Evolutionary conservation across 2,888 invertebrate genomes (phyloP).

Genomic region (Heliconius erato): DNA sequence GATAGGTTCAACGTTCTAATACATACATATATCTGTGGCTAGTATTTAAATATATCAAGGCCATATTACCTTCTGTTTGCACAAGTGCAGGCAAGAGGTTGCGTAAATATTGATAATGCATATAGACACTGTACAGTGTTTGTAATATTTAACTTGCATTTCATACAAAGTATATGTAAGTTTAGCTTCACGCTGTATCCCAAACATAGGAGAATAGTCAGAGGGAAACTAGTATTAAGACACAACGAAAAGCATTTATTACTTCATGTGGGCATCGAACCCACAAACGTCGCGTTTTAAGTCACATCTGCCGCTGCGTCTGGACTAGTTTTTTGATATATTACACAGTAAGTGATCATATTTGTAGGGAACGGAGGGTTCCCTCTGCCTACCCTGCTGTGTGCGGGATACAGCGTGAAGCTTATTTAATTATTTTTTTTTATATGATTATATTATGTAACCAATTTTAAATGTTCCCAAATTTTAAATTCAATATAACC

Average conservation of each 20-base stretch:
- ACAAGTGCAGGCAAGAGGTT: conserved; percentile 39
- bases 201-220: no score
- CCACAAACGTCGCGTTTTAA: not conserved
- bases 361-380: no score
- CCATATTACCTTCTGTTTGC: conserved; percentile 35
- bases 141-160: not conserved
- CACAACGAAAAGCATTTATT: not conserved
- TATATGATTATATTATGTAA: not conserved
- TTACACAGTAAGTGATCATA: not conserved
- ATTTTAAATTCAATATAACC: not conserved
- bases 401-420: no score
- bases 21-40: conserved; percentile 37
- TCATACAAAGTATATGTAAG: not conserved
- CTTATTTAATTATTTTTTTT: no score
- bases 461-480: not conserved
- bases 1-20: conserved; percentile 38
- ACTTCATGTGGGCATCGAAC: not conserved
- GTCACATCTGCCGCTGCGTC: no score
- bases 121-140: not conserved
- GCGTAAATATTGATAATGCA: conserved; percentile 37
- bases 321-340: not conserved
- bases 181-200: no score
- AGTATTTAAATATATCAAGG: conserved; percentile 48
- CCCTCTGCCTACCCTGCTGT: no score
- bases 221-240: no score